Conservation (phyloP, 2,113 vertebrate species). For the Aegithalos caudatus region DNA sequence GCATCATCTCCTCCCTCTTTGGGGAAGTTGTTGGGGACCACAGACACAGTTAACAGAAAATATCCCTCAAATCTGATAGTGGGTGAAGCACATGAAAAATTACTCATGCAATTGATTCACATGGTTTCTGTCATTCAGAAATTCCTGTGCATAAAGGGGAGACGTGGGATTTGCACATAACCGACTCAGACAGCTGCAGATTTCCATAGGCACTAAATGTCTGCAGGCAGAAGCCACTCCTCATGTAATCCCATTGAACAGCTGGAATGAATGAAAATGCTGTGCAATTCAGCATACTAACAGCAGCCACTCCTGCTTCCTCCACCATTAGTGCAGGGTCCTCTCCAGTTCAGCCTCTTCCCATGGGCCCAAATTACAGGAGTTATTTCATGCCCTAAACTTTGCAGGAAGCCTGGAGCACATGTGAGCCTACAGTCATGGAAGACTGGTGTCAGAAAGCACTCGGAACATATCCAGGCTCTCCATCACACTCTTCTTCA, state of each 20-base stretch:
- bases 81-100: neutral
- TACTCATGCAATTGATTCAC: slow-evolving; percentile 5
- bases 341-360: slow-evolving; percentile 4
- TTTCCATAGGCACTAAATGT: neutral
- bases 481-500: neutral
- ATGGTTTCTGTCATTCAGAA: neutral
- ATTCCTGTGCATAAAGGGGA: neutral
- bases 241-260: slow-evolving; percentile 29
- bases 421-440: neutral
- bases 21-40: neutral
- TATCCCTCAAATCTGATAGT: neutral
- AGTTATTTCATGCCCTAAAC: neutral
- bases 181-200: slow-evolving; percentile 46
- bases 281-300: neutral
- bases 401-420: neutral
- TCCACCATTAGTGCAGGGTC: neutral
- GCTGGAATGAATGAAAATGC: slow-evolving; percentile 31
- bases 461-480: neutral
- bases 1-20: neutral
- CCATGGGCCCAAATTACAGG: neutral
- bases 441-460: neutral
- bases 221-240: slow-evolving; percentile 34
- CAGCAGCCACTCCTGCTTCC: neutral
- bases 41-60: neutral
- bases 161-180: neutral